Evolutionary conservation across 2,888 invertebrate genomes (phyloP), one percentile per base, ranked within the genome.

Genomic region (Molorchus minor): DNA sequence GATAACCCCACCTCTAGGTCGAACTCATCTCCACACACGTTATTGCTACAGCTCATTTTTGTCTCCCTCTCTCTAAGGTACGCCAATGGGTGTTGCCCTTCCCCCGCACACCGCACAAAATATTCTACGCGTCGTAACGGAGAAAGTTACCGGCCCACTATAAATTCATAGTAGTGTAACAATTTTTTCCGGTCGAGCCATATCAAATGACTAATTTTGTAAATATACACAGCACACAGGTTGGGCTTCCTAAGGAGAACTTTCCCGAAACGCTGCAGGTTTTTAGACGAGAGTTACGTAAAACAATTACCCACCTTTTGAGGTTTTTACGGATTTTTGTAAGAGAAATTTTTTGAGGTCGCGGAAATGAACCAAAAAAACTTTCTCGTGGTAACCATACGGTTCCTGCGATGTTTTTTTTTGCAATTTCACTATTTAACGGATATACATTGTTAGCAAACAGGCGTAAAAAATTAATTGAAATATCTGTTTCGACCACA

Each of bases 121-220:
- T 10, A n/a, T n/a, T n/a, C 2, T 3, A 33, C 5, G 12, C 33
- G 10, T 10, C 3, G 12, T n/a, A n/a, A 33, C 21, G 13, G 43
- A 43, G 43, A 43, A 43, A 43, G 43, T 43, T 43, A 13, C 25
- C 21, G 3, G 15, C 15, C 21, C 15, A 20, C 43, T 25, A 25
- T 25, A 15, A n/a, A 12, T 17, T 25, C 43, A 25, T 21, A 43
- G 25, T 43, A 43, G 5, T 43, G 13, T 15, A 25, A 25, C 43
- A 17, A 43, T 43, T 43, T 43, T 43, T 35, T 10, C 33, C 10
- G 10, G 10, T 33, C 33, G n/a, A 3, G 25, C 25, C n/a, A 12
- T 3, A 10, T 10, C 3, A 3, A 33, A 33, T 25, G 25, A 4
- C 25, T 4, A 4, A 25, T 25, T 5, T 25, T 5, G 25, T 33